Evolutionary conservation across 2,113 vertebrate species (phyloP), one percentile per base, ranked within the genome.

Genomic region (Lophura nycthemera): DNA sequence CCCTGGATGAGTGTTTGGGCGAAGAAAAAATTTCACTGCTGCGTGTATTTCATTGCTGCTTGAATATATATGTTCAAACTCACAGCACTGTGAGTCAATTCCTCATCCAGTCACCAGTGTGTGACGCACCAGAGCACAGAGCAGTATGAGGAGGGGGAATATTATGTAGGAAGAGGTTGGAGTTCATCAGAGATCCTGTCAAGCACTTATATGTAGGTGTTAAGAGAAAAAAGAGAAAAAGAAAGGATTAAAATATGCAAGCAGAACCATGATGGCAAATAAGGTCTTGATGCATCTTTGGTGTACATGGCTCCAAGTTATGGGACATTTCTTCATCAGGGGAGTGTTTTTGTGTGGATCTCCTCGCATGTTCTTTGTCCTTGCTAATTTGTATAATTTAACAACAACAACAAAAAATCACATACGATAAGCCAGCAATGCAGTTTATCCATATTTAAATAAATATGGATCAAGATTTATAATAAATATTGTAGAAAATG

Each of bases 291-390:
- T 69, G 38, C 14, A 45, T 20, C 30, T 52, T 60, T 36, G 36
- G 18, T 9, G 8, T 30, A 19, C 0, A 1, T 45, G 30, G 4
- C 48, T 76, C 12, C 22, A 70, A 86, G 22, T 38, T 25, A 25
- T 19, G 4, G 64, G 6, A 24, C 11, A 40, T 2, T 43, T 76
- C 64, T 47, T 89, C 63, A 84, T 7, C 27, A 34, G 19, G 34
- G 29, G 82, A 10, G 43, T 85, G 8, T 34, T n/a, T 47, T 48
- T 43, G 18, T 50, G 5, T 40, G 45, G 21, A 65, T 73, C 48
- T 43, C 13, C 40, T 76, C 54, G 38, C 27, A 17, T 22, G 15
- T 63, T 47, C 59, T 72, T 86, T 65, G 17, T 16, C 40, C 47
- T 75, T 94, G 2, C 1, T 43, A 72, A 56, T 25, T 38, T 61